A percentile compares a stretch with the other conserved stretches of the same genome.
Conservation (phyloP, 2,888 invertebrate species). For the Disparrhopalites patrizii region DNA sequence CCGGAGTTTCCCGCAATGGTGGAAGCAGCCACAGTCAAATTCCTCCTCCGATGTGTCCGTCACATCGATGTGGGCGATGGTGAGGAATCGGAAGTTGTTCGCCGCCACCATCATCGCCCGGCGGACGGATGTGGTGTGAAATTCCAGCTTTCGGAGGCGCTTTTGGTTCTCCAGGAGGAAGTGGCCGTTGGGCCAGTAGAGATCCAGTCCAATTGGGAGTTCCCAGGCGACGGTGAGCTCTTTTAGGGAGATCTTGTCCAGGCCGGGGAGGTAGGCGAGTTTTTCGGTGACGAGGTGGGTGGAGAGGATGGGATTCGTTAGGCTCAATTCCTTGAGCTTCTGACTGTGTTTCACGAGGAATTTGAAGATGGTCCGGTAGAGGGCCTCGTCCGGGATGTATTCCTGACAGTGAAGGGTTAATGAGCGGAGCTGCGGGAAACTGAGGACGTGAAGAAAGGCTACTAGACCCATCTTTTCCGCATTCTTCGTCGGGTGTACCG, state of each 20-base stretch:
- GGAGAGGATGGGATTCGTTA: conserved; percentile 18
- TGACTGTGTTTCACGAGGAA: conserved; percentile 11
- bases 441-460: conserved; percentile 7
- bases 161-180: conserved; percentile 11
- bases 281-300: background rate
- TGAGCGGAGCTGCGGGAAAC: background rate
- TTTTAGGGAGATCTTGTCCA: conserved; percentile 11
- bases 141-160: conserved; percentile 4
- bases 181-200: conserved; percentile 18
- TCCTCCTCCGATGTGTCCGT: conserved; percentile 6
- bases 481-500: conserved; percentile 1
- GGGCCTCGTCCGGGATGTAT: conserved; percentile 16
- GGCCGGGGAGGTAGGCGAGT: background rate
- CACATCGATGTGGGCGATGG: background rate
- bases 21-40: conserved; percentile 19
- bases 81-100: conserved; percentile 19
- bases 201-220: conserved; percentile 12
- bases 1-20: background rate
- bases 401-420: background rate
- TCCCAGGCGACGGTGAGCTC: conserved; percentile 15
- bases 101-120: background rate
- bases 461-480: conserved; percentile 8
- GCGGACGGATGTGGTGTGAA: conserved; percentile 6
- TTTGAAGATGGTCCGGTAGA: conserved; percentile 13
- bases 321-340: conserved; percentile 6